phyloP scores from a whole-genome alignment of 2,113 vertebrate species.

The Carassius carassius region DNA sequence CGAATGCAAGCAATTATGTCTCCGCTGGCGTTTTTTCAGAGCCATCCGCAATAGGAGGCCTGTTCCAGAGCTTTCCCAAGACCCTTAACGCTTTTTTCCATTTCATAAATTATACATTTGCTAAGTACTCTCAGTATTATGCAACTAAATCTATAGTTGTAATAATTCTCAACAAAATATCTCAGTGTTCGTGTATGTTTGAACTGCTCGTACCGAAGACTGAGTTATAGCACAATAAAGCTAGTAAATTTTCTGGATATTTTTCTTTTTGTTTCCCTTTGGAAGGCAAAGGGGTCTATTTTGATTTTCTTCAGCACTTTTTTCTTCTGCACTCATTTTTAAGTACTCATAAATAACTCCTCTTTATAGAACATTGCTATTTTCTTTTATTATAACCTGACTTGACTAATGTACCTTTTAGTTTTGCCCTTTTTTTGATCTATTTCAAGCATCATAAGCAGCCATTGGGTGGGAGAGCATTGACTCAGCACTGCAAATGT shows the following conservation, averaged over 20 bases:
- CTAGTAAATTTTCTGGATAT: not conserved
- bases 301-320: constrained; percentile 38
- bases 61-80: constrained; percentile 24
- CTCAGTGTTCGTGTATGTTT: not conserved
- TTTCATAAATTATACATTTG: constrained; percentile 7
- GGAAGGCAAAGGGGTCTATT: constrained; percentile 13
- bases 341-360: constrained; percentile 65
- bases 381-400: constrained; percentile 64
- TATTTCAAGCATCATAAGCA: constrained; percentile 14
- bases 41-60: constrained; percentile 37
- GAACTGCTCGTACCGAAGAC: not conserved
- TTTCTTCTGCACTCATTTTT: constrained; percentile 11
- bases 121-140: constrained; percentile 25
- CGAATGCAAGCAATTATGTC: constrained; percentile 61
- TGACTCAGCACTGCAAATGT: constrained; percentile 28
- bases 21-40: constrained; percentile 68
- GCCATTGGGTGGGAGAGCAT: constrained; percentile 28
- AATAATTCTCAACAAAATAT: constrained; percentile 15
- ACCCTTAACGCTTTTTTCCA: not conserved
- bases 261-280: constrained; percentile 11
- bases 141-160: not conserved
- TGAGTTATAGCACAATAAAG: not conserved
- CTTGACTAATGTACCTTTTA: constrained; percentile 57
- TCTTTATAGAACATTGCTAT: constrained; percentile 69
- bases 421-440: constrained; percentile 38